Base-by-base conservation (phyloP, 2,888 invertebrate species). In the Helleia helle region DNA sequence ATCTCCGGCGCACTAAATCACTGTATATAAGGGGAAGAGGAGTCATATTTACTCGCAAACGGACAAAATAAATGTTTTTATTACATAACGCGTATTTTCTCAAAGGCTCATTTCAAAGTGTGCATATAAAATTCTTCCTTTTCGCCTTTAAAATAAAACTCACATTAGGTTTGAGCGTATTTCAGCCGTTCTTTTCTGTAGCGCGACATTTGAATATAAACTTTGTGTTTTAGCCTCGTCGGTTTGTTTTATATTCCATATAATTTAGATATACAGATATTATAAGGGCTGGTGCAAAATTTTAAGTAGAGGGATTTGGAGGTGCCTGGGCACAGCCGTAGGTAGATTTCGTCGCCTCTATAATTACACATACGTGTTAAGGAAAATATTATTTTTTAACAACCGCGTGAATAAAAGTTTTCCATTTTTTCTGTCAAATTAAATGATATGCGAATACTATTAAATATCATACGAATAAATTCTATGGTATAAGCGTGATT, bases 31-130 rank as follows among this genome's bases (percentile, higher is more conserved):
- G 81, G 81, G 83, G 77, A 72, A 80, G 73, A 72, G 71, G 67
- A 70, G 66, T 74, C 67, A 66, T 77, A 76, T 81, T 79, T 83
- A 83, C 81, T 75, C 71, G 64, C 71, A 75, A 79, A 80, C 81
- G 79, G 71, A 72, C 76, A 76, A 80, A 83, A 84, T 80, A 83
- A 81, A 83, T 80, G 81, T 83, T 83, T 81, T 80, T 76, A 79
- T 83, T 83, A 83, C 81, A 83, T 81, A 80, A 79, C 74, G 68
- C 75, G 77, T 71, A 69, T 74, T 77, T 80, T 81, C 83, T 84
- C 79, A 61, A 68, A 75, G 71, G 71, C 71, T 63, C 66, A 69
- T 71, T 70, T 65, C 53, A 40, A 38, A 18, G 4, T 5, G 13
- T 5, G 1, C 40, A 49, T 25, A 29, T 42, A 27, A 63, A 68